Base-by-base conservation (phyloP, 2,797 vertebrate species). In the Astyanax mexicanus region DNA sequence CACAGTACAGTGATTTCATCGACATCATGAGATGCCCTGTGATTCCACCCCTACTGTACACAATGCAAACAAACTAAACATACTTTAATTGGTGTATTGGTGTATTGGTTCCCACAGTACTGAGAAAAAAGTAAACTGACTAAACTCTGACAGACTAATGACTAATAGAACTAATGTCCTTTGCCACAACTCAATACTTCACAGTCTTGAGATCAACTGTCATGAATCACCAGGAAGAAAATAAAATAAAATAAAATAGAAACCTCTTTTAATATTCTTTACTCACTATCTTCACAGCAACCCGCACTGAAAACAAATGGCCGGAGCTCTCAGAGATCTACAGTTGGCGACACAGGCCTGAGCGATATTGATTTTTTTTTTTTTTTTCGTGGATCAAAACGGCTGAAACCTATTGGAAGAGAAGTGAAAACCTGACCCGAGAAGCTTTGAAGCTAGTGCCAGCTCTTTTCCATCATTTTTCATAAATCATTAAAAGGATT, bases 331-430 rank as follows among this genome's bases (percentile, higher is more conserved):
- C 69, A n/a, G 62, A 23, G 17, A 66, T 17, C 61, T 58, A 44
- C 9, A 54, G 37, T 45, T 62, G 55, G 55, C 32, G 64, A 73
- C 77, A 69, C 23, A 49, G 52, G 55, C 55, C 64, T 69, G 64
- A 68, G 35, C 58, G 64, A 45, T 61, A 78, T 78, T 17, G 77
- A 55, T 64, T 74, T 74, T 54, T 3, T n/a, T n/a, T n/a, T n/a
- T n/a, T n/a, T n/a, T n/a, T n/a, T n/a, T n/a, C n/a, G 64, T 21
- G 27, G 55, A 62, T 69, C 70, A 69, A 78, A 69, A 78, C 49
- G 47, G 55, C 19, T 69, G 21, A 73, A 68, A 78, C 29, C 64
- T 68, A 62, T 69, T 64, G 44, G 69, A 73, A 47, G 19, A 35
- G 38, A 54, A 62, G 55, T 72, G 54, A 73, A 73, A 68, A 57